phyloP scores from a whole-genome alignment of 2,888 invertebrate genomes.

The Malthinus seriepunctatus region DNA sequence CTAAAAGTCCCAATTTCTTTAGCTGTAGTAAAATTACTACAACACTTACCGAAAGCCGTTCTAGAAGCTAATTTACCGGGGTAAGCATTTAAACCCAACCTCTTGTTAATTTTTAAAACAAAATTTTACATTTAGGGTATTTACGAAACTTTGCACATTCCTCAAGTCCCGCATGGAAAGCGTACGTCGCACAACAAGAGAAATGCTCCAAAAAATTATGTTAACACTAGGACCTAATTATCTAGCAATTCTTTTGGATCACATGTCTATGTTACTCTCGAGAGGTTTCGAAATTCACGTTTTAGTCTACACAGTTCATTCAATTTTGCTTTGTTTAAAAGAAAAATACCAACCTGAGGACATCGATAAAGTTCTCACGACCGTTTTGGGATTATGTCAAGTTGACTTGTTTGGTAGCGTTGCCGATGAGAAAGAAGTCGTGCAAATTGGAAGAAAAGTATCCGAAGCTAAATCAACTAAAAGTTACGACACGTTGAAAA shows the following conservation, averaged over 20 bases:
- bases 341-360: conserved; percentile 73
- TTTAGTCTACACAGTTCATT: conserved; percentile 84
- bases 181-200: conserved; percentile 81
- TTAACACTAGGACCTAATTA: conserved; percentile 81
- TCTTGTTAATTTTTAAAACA: too few relatives aligned
- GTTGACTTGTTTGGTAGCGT: conserved; percentile 87
- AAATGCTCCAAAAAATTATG: conserved; percentile 93
- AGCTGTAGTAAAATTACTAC: conserved; percentile 88
- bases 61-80: conserved; percentile 79
- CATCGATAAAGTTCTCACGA: conserved; percentile 76
- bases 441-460: conserved; percentile 78
- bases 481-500: conserved; percentile 82
- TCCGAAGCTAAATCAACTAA: conserved; percentile 84
- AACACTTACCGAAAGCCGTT: conserved; percentile 78
- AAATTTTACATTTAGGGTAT: conserved; percentile 65
- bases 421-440: conserved; percentile 91
- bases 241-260: conserved; percentile 75
- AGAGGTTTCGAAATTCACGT: conserved; percentile 95
- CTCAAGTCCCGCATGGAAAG: conserved; percentile 87
- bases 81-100: conserved; percentile 55
- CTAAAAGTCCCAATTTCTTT: conserved; percentile 89
- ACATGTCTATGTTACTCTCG: conserved; percentile 78
- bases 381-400: conserved; percentile 76
- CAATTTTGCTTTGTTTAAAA: conserved; percentile 75
- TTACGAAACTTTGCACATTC: conserved; percentile 88